Conservation (phyloP, 2,797 vertebrate species). For the Rhodeus uyekii region DNA sequence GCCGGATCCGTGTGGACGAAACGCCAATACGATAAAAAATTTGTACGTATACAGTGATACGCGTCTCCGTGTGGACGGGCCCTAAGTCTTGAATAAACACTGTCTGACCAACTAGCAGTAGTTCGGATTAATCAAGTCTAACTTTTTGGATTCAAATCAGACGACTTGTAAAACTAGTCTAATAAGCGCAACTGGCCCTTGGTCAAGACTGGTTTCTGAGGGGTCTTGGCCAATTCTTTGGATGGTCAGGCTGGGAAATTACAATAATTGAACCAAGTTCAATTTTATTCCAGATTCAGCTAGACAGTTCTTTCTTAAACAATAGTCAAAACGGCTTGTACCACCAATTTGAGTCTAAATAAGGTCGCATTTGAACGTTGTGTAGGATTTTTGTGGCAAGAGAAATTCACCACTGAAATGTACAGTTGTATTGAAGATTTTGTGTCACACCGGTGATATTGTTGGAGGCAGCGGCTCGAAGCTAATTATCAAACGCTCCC, state of each 20-base stretch:
- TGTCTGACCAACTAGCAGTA: no score
- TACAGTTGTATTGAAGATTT: background rate
- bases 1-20: no score
- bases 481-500: constrained; percentile 65
- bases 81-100: no score
- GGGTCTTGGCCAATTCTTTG: background rate
- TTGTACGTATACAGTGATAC: no score
- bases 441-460: constrained; percentile 9
- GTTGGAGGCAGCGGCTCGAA: constrained; percentile 38
- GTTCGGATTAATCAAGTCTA: no score
- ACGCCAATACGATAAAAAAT: no score
- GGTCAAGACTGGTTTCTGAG: background rate
- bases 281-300: background rate
- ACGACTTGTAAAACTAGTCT: background rate
- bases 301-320: no score
- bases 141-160: background rate
- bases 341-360: background rate
- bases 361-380: background rate
- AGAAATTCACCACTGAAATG: background rate
- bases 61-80: no score
- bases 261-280: background rate
- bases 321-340: background rate
- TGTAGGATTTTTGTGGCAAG: background rate
- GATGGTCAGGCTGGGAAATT: background rate
- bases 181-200: background rate